phyloP scores from a whole-genome alignment of 30 jellyfish, hydroid and myxozoan species.

The Aurelia aurita complex sp. Pacific region DNA sequence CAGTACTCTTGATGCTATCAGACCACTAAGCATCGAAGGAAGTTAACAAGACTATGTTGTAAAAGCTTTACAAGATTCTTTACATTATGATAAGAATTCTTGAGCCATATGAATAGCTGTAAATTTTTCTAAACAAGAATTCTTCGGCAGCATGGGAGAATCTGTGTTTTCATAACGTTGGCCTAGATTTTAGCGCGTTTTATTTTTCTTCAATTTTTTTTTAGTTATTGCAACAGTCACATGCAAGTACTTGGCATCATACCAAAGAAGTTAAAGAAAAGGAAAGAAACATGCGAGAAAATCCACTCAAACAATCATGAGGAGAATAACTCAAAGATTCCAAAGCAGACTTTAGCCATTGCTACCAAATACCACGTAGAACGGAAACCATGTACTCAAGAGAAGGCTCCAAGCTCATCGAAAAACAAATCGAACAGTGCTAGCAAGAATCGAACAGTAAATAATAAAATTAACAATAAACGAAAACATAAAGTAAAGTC shows the following conservation, averaged over 20 bases:
- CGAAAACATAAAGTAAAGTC: not conserved
- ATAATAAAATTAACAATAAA: not conserved
- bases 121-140: no score
- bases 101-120: no score
- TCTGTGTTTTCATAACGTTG: no score
- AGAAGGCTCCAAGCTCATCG: not conserved
- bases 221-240: constrained; percentile 89
- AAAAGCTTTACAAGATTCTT: no score
- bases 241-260: constrained; percentile 88
- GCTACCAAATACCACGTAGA: not conserved
- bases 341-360: not conserved
- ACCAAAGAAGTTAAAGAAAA: constrained; percentile 76
- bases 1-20: no score
- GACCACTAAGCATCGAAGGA: no score
- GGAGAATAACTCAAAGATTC: not conserved
- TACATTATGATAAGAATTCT: no score
- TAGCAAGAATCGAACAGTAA: not conserved
- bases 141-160: no score
- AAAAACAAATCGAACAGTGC: not conserved
- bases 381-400: not conserved
- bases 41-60: no score
- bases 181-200: not conserved
- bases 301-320: not conserved
- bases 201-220: not conserved
- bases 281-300: constrained; percentile 23